Conservation (phyloP, 2,797 vertebrate species). For the Spatula clypeata region DNA sequence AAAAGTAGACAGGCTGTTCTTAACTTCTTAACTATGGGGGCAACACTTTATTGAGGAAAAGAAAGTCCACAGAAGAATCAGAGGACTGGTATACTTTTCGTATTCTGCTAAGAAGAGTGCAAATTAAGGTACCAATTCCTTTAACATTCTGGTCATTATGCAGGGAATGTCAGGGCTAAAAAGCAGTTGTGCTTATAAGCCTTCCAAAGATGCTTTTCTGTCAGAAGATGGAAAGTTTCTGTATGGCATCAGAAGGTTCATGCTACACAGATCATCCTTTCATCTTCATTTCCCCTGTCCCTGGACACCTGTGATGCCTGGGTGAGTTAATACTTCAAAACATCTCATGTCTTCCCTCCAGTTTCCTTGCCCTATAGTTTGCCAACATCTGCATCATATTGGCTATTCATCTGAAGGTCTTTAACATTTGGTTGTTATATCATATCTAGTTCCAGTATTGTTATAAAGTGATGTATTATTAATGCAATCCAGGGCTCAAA, state of each 20-base stretch:
- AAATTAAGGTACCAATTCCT: neutral
- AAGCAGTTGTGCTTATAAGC: neutral
- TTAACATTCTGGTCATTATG: neutral
- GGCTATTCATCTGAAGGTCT: slow-evolving; percentile 1
- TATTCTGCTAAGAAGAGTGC: neutral
- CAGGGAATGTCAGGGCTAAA: neutral
- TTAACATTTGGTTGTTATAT: slow-evolving; percentile 32
- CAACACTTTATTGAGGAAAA: neutral
- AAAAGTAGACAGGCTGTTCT: neutral
- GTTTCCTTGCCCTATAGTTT: neutral
- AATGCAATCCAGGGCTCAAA: slow-evolving; percentile 41
- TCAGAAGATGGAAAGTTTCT: neutral
- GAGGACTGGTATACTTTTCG: neutral
- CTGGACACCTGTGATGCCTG: neutral
- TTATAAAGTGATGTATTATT: slow-evolving; percentile 67
- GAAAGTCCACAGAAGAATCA: neutral
- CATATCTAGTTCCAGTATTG: slow-evolving; percentile 45
- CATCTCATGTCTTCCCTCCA: neutral
- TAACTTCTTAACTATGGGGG: neutral
- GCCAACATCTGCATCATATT: neutral
- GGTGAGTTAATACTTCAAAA: neutral
- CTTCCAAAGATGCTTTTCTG: neutral
- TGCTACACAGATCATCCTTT: neutral
- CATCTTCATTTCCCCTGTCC: neutral
- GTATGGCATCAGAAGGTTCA: neutral